phyloP scores from a whole-genome alignment of 2,113 vertebrate genomes.

The Tachuris rubrigastra region DNA sequence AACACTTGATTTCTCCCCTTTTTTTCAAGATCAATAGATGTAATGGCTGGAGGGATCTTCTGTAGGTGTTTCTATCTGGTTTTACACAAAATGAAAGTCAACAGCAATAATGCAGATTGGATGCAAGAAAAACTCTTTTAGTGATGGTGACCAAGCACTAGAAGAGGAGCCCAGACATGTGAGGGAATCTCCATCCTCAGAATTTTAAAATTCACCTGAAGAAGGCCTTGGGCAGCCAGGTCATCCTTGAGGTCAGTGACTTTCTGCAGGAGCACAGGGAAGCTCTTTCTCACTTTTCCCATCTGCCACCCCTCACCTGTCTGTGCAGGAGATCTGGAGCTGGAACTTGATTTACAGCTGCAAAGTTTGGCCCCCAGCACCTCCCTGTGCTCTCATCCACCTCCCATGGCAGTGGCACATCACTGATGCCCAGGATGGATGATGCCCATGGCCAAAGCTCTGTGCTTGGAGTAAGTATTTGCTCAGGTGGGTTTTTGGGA shows the following conservation, averaged over 20 bases:
- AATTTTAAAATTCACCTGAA: neutral
- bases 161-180: neutral
- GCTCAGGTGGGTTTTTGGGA: neutral
- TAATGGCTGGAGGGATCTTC: neutral
- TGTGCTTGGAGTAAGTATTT: neutral
- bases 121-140: neutral
- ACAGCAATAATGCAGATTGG: neutral
- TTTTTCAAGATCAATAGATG: neutral
- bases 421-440: rapidly evolving
- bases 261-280: neutral
- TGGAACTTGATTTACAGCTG: neutral
- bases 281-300: neutral
- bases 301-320: rapidly evolving
- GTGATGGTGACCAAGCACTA: neutral
- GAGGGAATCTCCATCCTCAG: neutral
- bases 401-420: rapidly evolving
- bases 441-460: neutral
- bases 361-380: neutral
- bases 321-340: neutral
- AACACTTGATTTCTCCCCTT: neutral
- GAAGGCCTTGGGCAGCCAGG: neutral
- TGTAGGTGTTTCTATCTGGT: neutral
- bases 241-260: neutral
- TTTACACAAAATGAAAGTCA: neutral
- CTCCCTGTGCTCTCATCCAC: rapidly evolving